Percentiles rank a stretch among this genome's conserved stretches.
phyloP scores from a whole-genome alignment of 2,888 invertebrate species.

The Monochamus alternatus region DNA sequence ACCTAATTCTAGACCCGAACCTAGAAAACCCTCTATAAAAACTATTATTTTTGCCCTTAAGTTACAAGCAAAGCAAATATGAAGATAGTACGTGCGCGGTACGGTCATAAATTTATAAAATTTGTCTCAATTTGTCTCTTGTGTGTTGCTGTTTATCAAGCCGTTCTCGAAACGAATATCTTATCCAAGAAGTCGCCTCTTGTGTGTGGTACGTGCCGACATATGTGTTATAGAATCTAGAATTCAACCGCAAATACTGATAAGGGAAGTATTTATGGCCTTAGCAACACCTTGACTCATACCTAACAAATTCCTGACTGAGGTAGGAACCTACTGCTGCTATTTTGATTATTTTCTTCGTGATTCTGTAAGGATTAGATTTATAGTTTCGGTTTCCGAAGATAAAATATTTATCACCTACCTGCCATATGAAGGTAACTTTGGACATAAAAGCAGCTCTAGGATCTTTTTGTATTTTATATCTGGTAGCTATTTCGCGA shows the following conservation, averaged over 20 bases:
- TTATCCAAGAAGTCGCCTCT: constrained; percentile 32
- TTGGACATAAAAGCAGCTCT: background rate
- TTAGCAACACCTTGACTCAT: constrained; percentile 27
- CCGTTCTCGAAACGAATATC: constrained; percentile 30
- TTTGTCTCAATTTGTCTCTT: constrained; percentile 30
- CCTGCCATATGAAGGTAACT: background rate
- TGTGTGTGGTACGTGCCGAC: constrained; percentile 50
- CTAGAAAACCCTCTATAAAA: constrained; percentile 13
- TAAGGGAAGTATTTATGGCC: constrained; percentile 52
- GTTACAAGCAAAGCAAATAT: constrained; percentile 25
- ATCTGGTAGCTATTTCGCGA: too few relatives aligned
- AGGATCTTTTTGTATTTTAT: background rate
- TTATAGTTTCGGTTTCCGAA: background rate
- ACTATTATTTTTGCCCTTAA: constrained; percentile 34
- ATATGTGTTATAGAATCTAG: constrained; percentile 38
- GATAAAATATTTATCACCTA: background rate
- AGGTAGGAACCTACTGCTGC: constrained; percentile 14
- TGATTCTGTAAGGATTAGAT: background rate
- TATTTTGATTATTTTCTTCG: constrained; percentile 13
- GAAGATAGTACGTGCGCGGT: constrained; percentile 10
- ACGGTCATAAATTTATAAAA: constrained; percentile 32
- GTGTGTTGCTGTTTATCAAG: constrained; percentile 22
- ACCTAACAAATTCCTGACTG: constrained; percentile 22
- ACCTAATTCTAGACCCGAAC: background rate
- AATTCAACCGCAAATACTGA: constrained; percentile 55